Evolutionary conservation across 2,113 vertebrate species (phyloP), one percentile per base, ranked within the genome.

Genomic region (Equus quagga): DNA sequence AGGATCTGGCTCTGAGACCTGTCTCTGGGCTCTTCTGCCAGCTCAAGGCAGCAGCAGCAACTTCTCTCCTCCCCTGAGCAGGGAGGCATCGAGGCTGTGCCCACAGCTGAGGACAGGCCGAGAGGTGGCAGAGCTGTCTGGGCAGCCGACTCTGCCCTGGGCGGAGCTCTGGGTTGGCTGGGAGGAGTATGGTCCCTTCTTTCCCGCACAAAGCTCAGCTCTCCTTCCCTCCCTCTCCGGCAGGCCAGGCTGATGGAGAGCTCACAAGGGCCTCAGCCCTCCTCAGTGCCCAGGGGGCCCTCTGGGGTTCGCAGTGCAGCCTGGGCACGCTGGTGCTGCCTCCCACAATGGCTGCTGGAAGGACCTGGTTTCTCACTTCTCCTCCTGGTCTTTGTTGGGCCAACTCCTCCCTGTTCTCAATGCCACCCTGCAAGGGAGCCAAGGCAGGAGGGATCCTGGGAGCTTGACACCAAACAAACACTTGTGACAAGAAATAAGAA

Each of bases 131-230:
- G n/a, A n/a, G 49, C 62, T 4, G 3, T 18, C 6, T 2, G 18
- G 60, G 21, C 0, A 0, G 26, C 72, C 7, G 9, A 33, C 72
- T 26, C 23, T 8, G 8, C 36, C 41, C 5, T 0, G 1, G 3
- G 19, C 36, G 56, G 93, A n/a, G n/a, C 6, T 15, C 69, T 13
- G 58, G 49, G n/a, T 23, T 75, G 56, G 11, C 12, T 33, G 33
- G 84, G 44, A 31, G 2, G 0, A 23, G n/a, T 5, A 17, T 3
- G 24, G n/a, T 41, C 51, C 67, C 58, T 65, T n/a, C 3, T 3
- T 46, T 46, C 28, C 67, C 0, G 0, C 4, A 44, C 0, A 1
- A 13, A 18, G 31, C n/a, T 58, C 26, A 3, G 64, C 49, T 23
- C 49, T 56, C 24, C 60, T 58, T 7, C 7, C 58, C 23, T 10